These are phyloP conservation scores for Drosophila macrospina DNA, from an alignment of 2,888 invertebrate species.

Conservation along the genomic window DNA sequence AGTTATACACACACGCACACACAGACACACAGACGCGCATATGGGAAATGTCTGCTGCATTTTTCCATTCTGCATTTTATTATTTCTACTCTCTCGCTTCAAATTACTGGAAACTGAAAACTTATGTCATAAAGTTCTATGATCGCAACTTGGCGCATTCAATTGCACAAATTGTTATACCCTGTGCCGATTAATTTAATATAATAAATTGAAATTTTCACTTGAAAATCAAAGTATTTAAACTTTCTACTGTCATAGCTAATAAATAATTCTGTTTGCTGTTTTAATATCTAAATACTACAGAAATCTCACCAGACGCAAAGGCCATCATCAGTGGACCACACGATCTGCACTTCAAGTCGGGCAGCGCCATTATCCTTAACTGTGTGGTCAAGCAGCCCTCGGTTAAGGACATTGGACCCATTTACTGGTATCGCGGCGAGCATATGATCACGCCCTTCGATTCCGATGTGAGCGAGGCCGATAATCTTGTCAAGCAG, in stretches of 20 bases:
- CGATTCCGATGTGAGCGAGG: conserved; percentile 67
- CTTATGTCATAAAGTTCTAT: conserved; percentile 53
- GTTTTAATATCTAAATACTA: background rate
- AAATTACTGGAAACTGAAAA: conserved; percentile 58
- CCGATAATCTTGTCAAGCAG: conserved; percentile 57
- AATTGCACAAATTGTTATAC: conserved; percentile 40
- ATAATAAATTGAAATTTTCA: too few species aligned
- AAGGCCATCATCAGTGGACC: conserved; percentile 89
- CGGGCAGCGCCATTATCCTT: conserved; percentile 90
- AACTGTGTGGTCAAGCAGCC: conserved; percentile 90
- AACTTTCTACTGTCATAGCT: too few species aligned
- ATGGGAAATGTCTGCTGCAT: conserved; percentile 20
- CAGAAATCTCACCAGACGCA: conserved; percentile 87
- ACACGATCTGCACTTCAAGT: conserved; percentile 90
- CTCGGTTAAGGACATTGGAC: conserved; percentile 88
- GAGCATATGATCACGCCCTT: conserved; percentile 83
- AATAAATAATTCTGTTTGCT: too few species aligned
- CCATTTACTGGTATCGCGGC: conserved; percentile 90
- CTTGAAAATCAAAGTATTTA: too few species aligned
- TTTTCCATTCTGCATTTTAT: conserved; percentile 22
- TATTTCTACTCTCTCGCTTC: conserved; percentile 22
- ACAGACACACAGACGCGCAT: conserved; percentile 6
- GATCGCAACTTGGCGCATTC: conserved; percentile 50
- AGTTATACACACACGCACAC: conserved; percentile 43
- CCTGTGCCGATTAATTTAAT: background rate